A percentile compares a stretch with the other conserved stretches of the same genome.
These are phyloP conservation scores for Leucophenga varia DNA, from an alignment of 1,140 invertebrate genomes.

Conservation along the genomic window DNA sequence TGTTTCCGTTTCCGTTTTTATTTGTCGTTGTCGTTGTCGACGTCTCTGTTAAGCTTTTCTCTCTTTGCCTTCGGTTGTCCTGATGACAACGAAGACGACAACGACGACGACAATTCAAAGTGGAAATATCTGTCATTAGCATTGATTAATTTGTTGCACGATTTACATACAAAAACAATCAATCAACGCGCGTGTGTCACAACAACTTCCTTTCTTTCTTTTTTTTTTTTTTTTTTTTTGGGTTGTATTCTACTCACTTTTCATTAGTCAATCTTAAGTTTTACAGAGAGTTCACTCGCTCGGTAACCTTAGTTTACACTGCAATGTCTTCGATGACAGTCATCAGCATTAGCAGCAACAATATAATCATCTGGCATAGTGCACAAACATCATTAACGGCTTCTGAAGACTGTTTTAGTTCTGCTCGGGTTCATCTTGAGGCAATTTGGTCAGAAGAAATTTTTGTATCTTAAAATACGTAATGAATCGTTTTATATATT, in stretches of 20 bases:
- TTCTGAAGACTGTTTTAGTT: too few species aligned
- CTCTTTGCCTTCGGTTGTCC: slow-evolving; percentile 12
- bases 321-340: slow-evolving; percentile 26
- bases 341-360: too few species aligned
- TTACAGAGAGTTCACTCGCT: neutral
- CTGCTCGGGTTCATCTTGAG: too few species aligned
- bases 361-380: slow-evolving; percentile 36
- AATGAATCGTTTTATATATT: too few species aligned
- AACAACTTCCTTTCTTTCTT: slow-evolving; percentile 12
- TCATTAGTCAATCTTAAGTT: slow-evolving; percentile 49
- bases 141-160: slow-evolving; percentile 54
- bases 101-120: slow-evolving; percentile 25
- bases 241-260: too few species aligned
- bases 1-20: slow-evolving; percentile 13
- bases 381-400: slow-evolving; percentile 41
- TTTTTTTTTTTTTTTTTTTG: neutral
- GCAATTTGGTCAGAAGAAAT: too few species aligned
- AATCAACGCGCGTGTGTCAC: slow-evolving; percentile 44
- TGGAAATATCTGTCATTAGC: slow-evolving; percentile 49
- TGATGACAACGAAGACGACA: too few species aligned
- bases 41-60: slow-evolving; percentile 36
- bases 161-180: slow-evolving; percentile 56
- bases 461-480: too few species aligned
- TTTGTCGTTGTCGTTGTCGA: slow-evolving; percentile 17
- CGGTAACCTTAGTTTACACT: too few species aligned